Percentiles rank a stretch among this genome's conserved stretches.
phyloP scores from a whole-genome alignment of 2,888 invertebrate species.

The Selenia dentaria region DNA sequence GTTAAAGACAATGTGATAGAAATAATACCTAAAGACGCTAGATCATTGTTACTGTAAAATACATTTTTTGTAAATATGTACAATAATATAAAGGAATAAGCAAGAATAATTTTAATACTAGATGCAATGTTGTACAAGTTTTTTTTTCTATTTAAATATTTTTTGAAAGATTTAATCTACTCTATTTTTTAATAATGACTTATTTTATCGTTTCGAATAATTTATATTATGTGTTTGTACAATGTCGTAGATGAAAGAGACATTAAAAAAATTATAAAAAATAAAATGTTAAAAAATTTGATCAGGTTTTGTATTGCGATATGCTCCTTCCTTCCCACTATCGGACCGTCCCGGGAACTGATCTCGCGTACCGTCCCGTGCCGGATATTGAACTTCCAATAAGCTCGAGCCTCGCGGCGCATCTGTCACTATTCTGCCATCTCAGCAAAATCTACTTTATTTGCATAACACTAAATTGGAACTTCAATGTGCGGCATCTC shows the following conservation, averaged over 20 bases:
- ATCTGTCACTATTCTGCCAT: slow-evolving; percentile 8
- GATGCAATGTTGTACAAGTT: slow-evolving; percentile 84
- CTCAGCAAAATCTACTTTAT: slow-evolving; percentile 12
- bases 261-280: slow-evolving; percentile 82
- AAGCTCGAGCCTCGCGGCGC: slow-evolving; percentile 4
- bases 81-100: slow-evolving; percentile 76
- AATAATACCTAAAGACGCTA: slow-evolving; percentile 82
- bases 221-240: slow-evolving; percentile 82
- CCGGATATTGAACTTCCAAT: slow-evolving; percentile 57
- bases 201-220: slow-evolving; percentile 83
- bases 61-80: slow-evolving; percentile 82
- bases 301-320: slow-evolving; percentile 71
- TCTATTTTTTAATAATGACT: slow-evolving; percentile 79
- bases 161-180: slow-evolving; percentile 83
- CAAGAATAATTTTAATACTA: slow-evolving; percentile 76
- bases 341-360: slow-evolving; percentile 65
- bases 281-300: slow-evolving; percentile 79
- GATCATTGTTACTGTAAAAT: slow-evolving; percentile 83
- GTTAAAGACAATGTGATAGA: slow-evolving; percentile 78
- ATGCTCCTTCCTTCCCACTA: slow-evolving; percentile 59
- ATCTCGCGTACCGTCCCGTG: slow-evolving; percentile 58
- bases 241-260: slow-evolving; percentile 77
- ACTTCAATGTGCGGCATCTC: slow-evolving; percentile 55
- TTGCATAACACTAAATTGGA: slow-evolving; percentile 39
- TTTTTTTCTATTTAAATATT: slow-evolving; percentile 79